phyloP scores from a whole-genome alignment of 1,140 invertebrate genomes.

The Ceratosolen fusciceps region DNA sequence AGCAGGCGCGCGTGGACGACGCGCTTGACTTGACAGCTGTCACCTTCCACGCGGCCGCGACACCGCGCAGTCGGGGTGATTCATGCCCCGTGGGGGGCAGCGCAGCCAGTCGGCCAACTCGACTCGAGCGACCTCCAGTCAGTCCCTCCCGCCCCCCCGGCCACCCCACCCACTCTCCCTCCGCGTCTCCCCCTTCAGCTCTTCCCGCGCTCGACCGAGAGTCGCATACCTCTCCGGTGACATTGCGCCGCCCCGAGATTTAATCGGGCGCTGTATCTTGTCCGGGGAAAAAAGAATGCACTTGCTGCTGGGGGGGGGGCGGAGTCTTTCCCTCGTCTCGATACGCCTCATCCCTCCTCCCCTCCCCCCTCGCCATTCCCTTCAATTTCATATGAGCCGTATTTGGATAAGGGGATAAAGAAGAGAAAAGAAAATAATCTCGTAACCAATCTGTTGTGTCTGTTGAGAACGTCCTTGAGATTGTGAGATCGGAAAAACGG shows the following conservation, averaged over 20 bases:
- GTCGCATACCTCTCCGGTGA: slow-evolving; percentile 65
- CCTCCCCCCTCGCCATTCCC: no score
- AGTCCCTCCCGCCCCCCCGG: slow-evolving; percentile 54
- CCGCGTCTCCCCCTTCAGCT: slow-evolving; percentile 51
- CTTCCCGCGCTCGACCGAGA: slow-evolving; percentile 35
- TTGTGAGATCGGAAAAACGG: no score
- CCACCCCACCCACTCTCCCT: slow-evolving; percentile 28
- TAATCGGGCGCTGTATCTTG: slow-evolving; percentile 49
- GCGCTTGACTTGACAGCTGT: slow-evolving; percentile 70
- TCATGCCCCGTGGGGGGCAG: slow-evolving; percentile 64
- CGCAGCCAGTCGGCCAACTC: slow-evolving; percentile 18
- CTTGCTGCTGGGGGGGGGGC: no score
- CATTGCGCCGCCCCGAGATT: slow-evolving; percentile 56
- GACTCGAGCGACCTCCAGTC: slow-evolving; percentile 62
- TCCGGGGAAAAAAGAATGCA: neutral
- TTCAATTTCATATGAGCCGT: no score
- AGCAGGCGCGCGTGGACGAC: slow-evolving; percentile 48
- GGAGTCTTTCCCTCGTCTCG: no score
- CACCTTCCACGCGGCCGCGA: slow-evolving; percentile 64
- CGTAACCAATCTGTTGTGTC: no score
- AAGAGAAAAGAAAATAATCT: no score
- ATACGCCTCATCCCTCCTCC: no score
- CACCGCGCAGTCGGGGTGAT: slow-evolving; percentile 60
- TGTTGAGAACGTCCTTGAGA: no score
- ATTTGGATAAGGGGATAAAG: no score